These are phyloP conservation scores for Pangasius larnaudii DNA, from an alignment of 2,797 vertebrate genomes.

Conservation along the genomic window DNA sequence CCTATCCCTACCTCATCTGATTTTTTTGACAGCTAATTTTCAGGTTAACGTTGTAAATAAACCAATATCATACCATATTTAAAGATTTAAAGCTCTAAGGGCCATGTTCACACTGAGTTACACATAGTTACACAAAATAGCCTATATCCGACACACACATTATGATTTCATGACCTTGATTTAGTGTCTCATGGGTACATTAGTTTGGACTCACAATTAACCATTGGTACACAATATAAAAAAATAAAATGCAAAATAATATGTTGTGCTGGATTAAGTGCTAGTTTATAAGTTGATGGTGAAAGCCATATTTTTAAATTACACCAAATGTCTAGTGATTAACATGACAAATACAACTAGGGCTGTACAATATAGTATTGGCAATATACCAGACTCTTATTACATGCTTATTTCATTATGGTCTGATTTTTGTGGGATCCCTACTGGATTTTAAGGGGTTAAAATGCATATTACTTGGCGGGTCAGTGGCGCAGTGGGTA, in stretches of 20 bases:
- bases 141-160: background rate
- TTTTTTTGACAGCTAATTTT: background rate
- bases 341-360: background rate
- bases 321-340: background rate
- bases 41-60: background rate
- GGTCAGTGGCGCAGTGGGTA: background rate
- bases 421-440: background rate
- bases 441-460: too few relatives aligned
- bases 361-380: background rate
- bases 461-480: background rate
- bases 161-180: background rate
- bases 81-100: background rate
- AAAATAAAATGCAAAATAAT: background rate
- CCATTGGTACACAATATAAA: background rate
- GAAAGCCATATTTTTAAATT: background rate
- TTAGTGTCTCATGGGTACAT: background rate
- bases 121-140: background rate
- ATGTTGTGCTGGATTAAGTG: background rate
- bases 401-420: background rate
- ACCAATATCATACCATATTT: background rate
- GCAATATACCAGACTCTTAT: background rate
- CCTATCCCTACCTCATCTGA: background rate
- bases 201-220: background rate
- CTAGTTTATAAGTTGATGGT: background rate
- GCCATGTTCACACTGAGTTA: background rate